Conservation (phyloP, 1,140 invertebrate species). For the Thalassaphorura encarpata region DNA sequence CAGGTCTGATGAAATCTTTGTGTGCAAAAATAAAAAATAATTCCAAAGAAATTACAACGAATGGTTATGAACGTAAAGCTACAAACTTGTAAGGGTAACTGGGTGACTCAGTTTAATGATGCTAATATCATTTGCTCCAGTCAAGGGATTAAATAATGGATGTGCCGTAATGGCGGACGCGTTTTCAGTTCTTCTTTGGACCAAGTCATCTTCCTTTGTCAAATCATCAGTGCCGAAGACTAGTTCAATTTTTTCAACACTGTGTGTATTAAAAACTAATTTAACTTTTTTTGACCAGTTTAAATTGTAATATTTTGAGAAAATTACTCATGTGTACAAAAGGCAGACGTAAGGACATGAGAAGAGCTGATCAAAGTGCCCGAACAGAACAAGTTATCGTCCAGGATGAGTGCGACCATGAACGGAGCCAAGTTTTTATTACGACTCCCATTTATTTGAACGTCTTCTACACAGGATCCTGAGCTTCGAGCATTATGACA, state of each 20-base stretch:
- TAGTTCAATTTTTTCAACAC: background rate
- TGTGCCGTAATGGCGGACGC: background rate
- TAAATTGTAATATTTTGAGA: no score
- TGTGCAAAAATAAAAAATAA: background rate
- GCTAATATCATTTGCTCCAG: conserved; percentile 7
- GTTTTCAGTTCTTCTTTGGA: background rate
- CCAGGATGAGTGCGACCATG: background rate
- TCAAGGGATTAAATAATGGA: background rate
- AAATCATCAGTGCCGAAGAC: conserved; percentile 3
- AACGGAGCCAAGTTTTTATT: background rate
- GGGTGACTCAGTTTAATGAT: background rate
- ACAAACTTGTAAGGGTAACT: background rate
- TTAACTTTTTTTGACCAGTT: no score
- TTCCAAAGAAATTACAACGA: background rate
- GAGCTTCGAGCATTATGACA: background rate
- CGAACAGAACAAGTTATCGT: conserved; percentile 1
- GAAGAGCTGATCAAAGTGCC: background rate
- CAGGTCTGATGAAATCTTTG: background rate
- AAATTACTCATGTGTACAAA: background rate
- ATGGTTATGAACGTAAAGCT: background rate
- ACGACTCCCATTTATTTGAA: background rate
- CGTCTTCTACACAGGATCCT: background rate
- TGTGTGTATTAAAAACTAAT: no score
- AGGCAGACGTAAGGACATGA: background rate
- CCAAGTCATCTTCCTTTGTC: background rate